Evolutionary conservation across 2,888 invertebrate species (phyloP), one percentile per base, ranked within the genome.

Genomic region (Podotricha telesiphe): DNA sequence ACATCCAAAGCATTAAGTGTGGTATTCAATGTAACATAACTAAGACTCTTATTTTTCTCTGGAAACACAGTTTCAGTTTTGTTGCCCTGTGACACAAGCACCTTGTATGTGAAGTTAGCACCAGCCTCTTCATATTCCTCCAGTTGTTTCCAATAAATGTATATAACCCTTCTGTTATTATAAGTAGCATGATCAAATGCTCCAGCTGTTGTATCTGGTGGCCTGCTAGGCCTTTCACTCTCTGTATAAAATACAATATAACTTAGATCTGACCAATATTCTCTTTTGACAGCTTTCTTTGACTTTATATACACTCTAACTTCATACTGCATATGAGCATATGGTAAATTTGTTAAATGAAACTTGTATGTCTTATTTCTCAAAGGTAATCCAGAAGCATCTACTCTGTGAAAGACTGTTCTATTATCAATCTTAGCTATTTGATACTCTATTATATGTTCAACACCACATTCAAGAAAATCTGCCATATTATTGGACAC

Each of bases 111-210:
- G 79, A 97, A 97, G 79, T 96, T 94, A 7, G 94, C 94, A 20
- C 97, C 97, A 80, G 97, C 97, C 77, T 95, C 94, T 76, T 95
- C 93, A 80, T 94, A 94, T 55, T 94, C 93, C 20, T 94, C 94
- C 63, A 97, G 93, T 74, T 95, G 94, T 80, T 96, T 95, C 97
- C 97, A 98, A 83, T 97, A 97, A 22, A 97, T 88, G 82, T 95
- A 95, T 51, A 97, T 90, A 65, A 95, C 94, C 73, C 95, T 91
- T 70, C 93, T 93, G 48, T 87, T 85, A 20, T 93, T 88, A 78
- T 85, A 93, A 64, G 84, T 84, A 87, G 89, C 87, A 74, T 95
- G 93, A 82, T 96, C 95, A 82, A 97, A 97, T 79, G 96, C 95
- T 50, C 97, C 97, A 17, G 95, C 90, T 73, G 95, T 95, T 4